Evolutionary conservation across 2,888 invertebrate species (phyloP), one percentile per base, ranked within the genome.

Genomic region (Holacanthella duospinosa): DNA sequence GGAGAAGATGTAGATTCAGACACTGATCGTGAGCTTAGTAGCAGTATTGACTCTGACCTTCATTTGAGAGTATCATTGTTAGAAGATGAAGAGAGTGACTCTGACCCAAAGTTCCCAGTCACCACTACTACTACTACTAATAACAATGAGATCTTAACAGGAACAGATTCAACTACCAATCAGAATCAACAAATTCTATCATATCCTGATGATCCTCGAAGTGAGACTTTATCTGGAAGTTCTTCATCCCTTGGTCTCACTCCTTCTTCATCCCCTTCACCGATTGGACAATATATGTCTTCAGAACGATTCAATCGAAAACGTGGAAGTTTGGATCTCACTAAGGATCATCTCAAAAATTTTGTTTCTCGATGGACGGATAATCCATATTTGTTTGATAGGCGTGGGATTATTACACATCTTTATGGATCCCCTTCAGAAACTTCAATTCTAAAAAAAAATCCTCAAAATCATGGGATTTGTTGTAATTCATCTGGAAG

Each of bases 351-450:
- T 79, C 81, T 91, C 59, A 82, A 86, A 73, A 82, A 85, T 74
- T 91, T 91, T 78, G 90, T 91, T 59, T 90, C 89, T 75, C 82
- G 91, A 63, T 91, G 91, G 90, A 86, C 88, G 74, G 89, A 90
- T 74, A 89, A 89, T 54, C 90, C 91, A 0, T 91, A 91, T 77
- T 82, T 86, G 24, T 86, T 90, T 75, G 89, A 89, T 75, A 83
- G 71, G 62, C 64, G 72, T 29, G 71, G 72, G 19, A 68, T 71
- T 24, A 73, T 74, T 29, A 66, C 70, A 43, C 71, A 73, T 55
- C 55, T 70, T 19, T 65, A 54, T 25, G 28, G 53, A n/a, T 9
- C 54, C 29, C 57, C 29, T n/a, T 6, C 24, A 3, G 24, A 25
- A 6, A n/a, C 6, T 3, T 12, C 6, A 3, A 24, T 3, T 6